Evolutionary conservation across 2,888 invertebrate species (phyloP).

Genomic region (Cabera pusaria): DNA sequence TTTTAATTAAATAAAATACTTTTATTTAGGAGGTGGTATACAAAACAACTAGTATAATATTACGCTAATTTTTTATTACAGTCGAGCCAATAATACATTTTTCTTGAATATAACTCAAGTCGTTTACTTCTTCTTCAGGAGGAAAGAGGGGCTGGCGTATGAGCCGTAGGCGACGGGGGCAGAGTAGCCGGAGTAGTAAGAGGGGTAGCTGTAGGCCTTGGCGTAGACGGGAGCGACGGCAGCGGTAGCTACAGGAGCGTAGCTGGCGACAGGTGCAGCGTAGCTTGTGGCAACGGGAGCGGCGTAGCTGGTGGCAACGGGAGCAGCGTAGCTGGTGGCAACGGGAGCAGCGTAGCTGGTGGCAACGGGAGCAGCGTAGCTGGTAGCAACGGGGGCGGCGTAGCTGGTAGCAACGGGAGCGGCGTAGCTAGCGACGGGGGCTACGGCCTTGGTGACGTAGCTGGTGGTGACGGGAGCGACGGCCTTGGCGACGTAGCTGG

Average conservation of each 20-base stretch:
- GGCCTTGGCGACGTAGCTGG: neutral
- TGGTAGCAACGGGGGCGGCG: constrained; percentile 1
- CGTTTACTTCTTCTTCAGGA: constrained; percentile 31
- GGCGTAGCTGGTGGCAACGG: constrained; percentile 25
- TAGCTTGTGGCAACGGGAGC: constrained; percentile 7
- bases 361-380: constrained; percentile 26
- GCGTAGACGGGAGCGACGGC: constrained; percentile 4
- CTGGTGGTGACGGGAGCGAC: neutral
- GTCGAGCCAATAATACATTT: constrained; percentile 6
- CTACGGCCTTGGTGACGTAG: neutral
- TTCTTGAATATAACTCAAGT: constrained; percentile 10
- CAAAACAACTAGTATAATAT: too few relatives aligned
- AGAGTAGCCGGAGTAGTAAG: constrained; percentile 4
- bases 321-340: constrained; percentile 8
- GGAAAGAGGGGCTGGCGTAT: constrained; percentile 14
- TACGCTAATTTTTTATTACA: too few relatives aligned
- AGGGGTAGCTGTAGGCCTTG: constrained; percentile 4
- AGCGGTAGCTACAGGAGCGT: neutral
- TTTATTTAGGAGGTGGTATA: too few relatives aligned
- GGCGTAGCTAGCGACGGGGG: neutral
- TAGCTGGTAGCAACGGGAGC: neutral
- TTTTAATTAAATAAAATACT: too few relatives aligned
- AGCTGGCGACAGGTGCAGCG: constrained; percentile 23
- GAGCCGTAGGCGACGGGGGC: constrained; percentile 4
- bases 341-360: constrained; percentile 11